A percentile compares a stretch with the other conserved stretches of the same genome.
Evolutionary conservation across 2,888 invertebrate species (phyloP).

Genomic region (Lithophane socia): DNA sequence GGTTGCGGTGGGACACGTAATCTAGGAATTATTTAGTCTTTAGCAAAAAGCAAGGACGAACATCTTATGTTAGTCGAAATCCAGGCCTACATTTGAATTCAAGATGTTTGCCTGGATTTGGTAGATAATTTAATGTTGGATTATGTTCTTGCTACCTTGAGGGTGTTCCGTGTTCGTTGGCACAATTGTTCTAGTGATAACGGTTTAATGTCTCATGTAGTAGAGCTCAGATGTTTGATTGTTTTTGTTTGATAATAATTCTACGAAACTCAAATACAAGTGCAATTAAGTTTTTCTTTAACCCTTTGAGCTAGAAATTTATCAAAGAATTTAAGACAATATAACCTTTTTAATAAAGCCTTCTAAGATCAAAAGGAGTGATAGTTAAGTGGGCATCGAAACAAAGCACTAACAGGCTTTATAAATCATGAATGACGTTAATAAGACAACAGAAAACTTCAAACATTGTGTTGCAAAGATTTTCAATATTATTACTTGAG

Average conservation of each 20-base stretch:
- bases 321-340: background rate
- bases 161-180: background rate
- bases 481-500: background rate
- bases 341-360: background rate
- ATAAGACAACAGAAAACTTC: background rate
- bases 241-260: too few species aligned
- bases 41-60: constrained; percentile 5
- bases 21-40: constrained; percentile 24
- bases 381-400: background rate
- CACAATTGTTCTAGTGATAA: constrained; percentile 26
- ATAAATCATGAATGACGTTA: background rate
- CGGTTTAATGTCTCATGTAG: background rate
- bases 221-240: background rate
- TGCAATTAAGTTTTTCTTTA: too few species aligned
- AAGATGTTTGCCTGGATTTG: constrained; percentile 10
- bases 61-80: constrained; percentile 4
- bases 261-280: background rate
- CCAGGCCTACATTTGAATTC: constrained; percentile 7
- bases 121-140: constrained; percentile 15
- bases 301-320: background rate
- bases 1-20: background rate
- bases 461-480: background rate
- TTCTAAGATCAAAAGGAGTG: background rate
- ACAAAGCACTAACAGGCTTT: background rate
- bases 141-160: constrained; percentile 15